Evolutionary conservation across 1,140 invertebrate species (phyloP).

Genomic region (Tenebrio molitor): DNA sequence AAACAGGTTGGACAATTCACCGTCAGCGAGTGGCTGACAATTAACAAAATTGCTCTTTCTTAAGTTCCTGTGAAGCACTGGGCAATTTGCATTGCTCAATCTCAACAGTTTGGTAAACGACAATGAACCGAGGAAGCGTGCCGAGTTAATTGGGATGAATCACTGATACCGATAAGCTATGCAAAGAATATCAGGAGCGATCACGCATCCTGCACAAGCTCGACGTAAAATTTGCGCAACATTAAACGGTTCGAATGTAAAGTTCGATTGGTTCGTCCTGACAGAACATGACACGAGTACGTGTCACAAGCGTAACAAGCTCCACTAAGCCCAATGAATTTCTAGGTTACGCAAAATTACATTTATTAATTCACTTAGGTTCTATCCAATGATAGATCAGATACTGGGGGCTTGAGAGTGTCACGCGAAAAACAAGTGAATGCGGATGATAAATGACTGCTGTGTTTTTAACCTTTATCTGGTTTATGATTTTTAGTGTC

Average conservation of each 20-base stretch:
- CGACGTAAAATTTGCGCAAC: conserved; percentile 13
- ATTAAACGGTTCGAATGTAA: conserved; percentile 5
- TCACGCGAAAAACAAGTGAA: conserved; percentile 35
- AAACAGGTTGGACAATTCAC: no score
- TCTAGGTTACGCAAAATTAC: neutral
- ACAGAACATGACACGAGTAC: neutral
- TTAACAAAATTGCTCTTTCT: no score
- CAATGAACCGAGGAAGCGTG: no score
- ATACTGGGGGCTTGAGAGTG: conserved; percentile 7
- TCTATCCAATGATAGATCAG: conserved; percentile 23
- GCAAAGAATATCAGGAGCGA: neutral
- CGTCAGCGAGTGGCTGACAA: no score
- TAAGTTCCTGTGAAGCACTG: no score
- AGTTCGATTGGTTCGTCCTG: conserved; percentile 17
- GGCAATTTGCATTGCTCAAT: no score
- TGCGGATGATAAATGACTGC: conserved; percentile 21
- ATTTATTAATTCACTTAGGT: conserved; percentile 21
- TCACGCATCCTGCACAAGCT: conserved; percentile 36
- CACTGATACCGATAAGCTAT: no score
- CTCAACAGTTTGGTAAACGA: no score
- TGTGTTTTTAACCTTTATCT: conserved; percentile 29
- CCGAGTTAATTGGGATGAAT: no score
- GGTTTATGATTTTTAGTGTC: conserved; percentile 35
- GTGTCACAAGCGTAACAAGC: no score
- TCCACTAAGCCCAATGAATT: neutral